phyloP scores from a whole-genome alignment of 1,140 invertebrate species.

The Holotrichia oblita region DNA sequence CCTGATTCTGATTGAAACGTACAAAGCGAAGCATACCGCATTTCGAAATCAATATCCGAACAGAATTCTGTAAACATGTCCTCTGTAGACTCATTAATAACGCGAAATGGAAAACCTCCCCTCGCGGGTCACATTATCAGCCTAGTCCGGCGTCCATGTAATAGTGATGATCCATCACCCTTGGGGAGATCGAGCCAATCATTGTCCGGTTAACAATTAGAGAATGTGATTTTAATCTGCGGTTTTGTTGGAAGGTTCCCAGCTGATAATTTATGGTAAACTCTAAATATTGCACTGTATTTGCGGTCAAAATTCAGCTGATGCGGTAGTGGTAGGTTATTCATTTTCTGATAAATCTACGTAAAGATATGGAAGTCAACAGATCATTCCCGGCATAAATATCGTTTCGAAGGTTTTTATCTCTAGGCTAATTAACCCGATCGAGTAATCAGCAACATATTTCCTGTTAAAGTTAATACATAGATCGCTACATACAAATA shows the following conservation, averaged over 20 bases:
- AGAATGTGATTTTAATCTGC: slow-evolving; percentile 52
- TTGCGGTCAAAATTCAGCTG: slow-evolving; percentile 1
- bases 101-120: slow-evolving; percentile 44
- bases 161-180: slow-evolving; percentile 50
- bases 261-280: slow-evolving; percentile 28
- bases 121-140: slow-evolving; percentile 45
- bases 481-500: no score
- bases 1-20: slow-evolving; percentile 28
- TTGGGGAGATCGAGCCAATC: slow-evolving; percentile 46
- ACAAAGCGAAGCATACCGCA: neutral
- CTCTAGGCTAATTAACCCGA: no score
- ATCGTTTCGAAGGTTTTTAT: no score
- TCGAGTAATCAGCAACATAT: no score
- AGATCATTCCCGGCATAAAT: no score
- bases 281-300: slow-evolving; percentile 28
- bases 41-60: slow-evolving; percentile 19
- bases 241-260: slow-evolving; percentile 42
- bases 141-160: slow-evolving; percentile 42
- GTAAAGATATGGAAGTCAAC: neutral
- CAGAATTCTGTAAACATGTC: slow-evolving; percentile 46
- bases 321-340: neutral
- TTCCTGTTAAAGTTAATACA: no score
- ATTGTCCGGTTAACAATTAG: slow-evolving; percentile 50
- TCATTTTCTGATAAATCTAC: slow-evolving; percentile 5
- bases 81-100: slow-evolving; percentile 46